Conservation (phyloP, 1,140 invertebrate genomes). For the Augochlora pura region DNA sequence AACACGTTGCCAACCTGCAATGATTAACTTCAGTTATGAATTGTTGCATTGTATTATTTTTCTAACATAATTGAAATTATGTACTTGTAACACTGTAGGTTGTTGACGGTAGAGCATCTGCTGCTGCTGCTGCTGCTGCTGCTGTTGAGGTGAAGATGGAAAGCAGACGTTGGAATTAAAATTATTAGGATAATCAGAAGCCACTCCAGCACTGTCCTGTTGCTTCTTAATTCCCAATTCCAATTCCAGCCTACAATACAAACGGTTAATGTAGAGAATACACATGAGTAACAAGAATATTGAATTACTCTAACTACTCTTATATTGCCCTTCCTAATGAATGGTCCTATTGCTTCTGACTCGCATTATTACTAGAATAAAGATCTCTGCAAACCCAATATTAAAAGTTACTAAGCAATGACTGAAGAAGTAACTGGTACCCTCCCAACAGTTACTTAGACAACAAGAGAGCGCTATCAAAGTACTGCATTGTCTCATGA, state of each 20-base stretch:
- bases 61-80: neutral
- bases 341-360: no score
- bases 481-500: neutral
- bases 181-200: constrained; percentile 45
- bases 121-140: constrained; percentile 64
- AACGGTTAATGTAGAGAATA: constrained; percentile 13
- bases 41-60: neutral
- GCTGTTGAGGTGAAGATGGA: constrained; percentile 58
- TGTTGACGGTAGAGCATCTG: constrained; percentile 70
- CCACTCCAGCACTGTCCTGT: constrained; percentile 44
- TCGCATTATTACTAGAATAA: no score
- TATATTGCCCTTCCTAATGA: no score
- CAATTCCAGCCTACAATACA: constrained; percentile 70
- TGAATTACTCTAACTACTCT: no score
- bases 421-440: no score
- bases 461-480: neutral
- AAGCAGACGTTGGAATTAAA: constrained; percentile 58
- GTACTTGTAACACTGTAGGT: constrained; percentile 75
- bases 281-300: neutral
- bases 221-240: constrained; percentile 78
- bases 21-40: neutral
- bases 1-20: constrained; percentile 74
- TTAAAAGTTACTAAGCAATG: no score
- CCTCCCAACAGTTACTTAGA: no score
- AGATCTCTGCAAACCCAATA: no score